Conservation (phyloP, 2,113 vertebrate genomes). For the Campylomormyrus tamandua region DNA sequence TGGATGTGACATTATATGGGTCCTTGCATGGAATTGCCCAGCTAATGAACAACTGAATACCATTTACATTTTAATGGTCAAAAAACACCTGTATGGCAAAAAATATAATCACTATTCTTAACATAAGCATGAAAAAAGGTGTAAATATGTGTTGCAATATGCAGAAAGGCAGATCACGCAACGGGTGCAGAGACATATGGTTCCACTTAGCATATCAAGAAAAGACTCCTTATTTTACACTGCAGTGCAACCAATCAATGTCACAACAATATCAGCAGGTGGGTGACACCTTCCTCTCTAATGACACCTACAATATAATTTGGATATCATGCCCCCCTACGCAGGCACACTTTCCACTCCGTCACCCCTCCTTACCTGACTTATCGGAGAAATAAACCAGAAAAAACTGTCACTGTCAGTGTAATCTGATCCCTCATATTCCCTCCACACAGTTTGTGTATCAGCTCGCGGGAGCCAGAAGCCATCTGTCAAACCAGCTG, state of each 20-base stretch:
- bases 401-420: conserved; percentile 6
- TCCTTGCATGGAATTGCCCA: neutral
- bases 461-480: conserved; percentile 27
- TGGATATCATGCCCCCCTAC: conserved; percentile 13
- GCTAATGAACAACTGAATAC: neutral
- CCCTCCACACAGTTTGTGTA: conserved; percentile 21
- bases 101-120: neutral
- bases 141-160: neutral
- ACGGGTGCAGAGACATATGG: neutral
- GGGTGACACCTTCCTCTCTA: conserved; percentile 21
- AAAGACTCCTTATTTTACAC: neutral
- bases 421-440: conserved; percentile 25
- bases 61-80: neutral
- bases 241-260: neutral
- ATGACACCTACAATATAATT: conserved; percentile 24
- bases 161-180: neutral
- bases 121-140: neutral
- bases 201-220: neutral
- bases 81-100: neutral
- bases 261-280: conserved; percentile 1
- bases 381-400: conserved; percentile 31
- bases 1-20: neutral
- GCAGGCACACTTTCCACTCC: neutral
- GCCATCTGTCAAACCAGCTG: conserved; percentile 26
- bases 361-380: neutral